Evolutionary conservation across 1,140 invertebrate species (phyloP).

Genomic region (Lethrus apterus): DNA sequence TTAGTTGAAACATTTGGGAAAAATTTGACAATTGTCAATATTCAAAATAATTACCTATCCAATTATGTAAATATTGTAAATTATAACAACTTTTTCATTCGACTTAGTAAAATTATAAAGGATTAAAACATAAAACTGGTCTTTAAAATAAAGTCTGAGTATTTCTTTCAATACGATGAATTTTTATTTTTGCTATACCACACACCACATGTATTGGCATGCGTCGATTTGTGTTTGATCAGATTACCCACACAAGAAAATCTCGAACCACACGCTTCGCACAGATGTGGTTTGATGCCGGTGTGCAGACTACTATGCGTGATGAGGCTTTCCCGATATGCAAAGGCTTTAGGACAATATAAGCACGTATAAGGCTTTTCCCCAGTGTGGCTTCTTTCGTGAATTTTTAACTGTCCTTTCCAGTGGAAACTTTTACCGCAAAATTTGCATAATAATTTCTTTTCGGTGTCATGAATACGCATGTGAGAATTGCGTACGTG

Average conservation of each 20-base stretch:
- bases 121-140: no score
- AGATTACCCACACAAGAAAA: constrained; percentile 36
- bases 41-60: no score
- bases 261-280: constrained; percentile 28
- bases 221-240: constrained; percentile 33
- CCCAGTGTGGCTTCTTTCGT: constrained; percentile 57
- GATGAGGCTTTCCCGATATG: constrained; percentile 33
- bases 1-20: no score
- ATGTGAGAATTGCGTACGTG: constrained; percentile 38
- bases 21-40: no score
- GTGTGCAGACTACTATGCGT: constrained; percentile 34
- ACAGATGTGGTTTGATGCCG: constrained; percentile 34
- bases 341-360: constrained; percentile 40
- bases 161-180: not conserved
- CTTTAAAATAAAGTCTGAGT: not conserved
- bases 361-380: constrained; percentile 54
- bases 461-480: constrained; percentile 38
- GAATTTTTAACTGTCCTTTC: constrained; percentile 62
- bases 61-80: no score
- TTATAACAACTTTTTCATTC: no score
- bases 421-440: constrained; percentile 42
- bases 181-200: constrained; percentile 18
- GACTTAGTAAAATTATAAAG: no score
- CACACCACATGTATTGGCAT: constrained; percentile 26
- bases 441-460: constrained; percentile 39